Percentiles rank a stretch among this genome's conserved stretches.
Conservation (phyloP, 2,888 invertebrate species). For the Epinotia brunnichana region DNA sequence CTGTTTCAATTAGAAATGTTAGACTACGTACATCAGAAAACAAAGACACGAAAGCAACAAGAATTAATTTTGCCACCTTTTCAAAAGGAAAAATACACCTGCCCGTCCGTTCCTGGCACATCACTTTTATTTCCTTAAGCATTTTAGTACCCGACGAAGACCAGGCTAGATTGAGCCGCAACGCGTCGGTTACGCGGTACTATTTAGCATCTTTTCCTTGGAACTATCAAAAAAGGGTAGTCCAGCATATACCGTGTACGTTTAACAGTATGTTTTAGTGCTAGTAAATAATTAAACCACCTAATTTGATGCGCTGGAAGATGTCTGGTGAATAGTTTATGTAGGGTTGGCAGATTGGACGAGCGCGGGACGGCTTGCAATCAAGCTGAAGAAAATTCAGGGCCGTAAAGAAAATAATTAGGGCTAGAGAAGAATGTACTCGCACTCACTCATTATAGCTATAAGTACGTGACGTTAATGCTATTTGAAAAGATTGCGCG, state of each 20-base stretch:
- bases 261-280: slow-evolving; percentile 76
- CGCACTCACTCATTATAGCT: background rate
- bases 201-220: slow-evolving; percentile 48
- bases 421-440: slow-evolving; percentile 1
- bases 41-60: slow-evolving; percentile 29
- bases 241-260: slow-evolving; percentile 63
- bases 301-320: slow-evolving; percentile 81
- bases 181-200: slow-evolving; percentile 55
- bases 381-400: slow-evolving; percentile 49
- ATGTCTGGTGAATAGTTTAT: slow-evolving; percentile 70
- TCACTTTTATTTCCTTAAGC: slow-evolving; percentile 74
- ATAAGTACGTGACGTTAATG: background rate
- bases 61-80: slow-evolving; percentile 61
- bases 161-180: slow-evolving; percentile 68
- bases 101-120: slow-evolving; percentile 61
- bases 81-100: slow-evolving; percentile 71
- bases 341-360: slow-evolving; percentile 68
- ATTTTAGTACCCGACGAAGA: slow-evolving; percentile 71
- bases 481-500: background rate
- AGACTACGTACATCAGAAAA: slow-evolving; percentile 7
- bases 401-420: slow-evolving; percentile 26
- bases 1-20: background rate
- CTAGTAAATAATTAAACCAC: slow-evolving; percentile 80
- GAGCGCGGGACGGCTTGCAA: slow-evolving; percentile 58
- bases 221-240: slow-evolving; percentile 57